Evolutionary conservation across 2,113 vertebrate species (phyloP).

Genomic region (Phoenicopterus ruber): DNA sequence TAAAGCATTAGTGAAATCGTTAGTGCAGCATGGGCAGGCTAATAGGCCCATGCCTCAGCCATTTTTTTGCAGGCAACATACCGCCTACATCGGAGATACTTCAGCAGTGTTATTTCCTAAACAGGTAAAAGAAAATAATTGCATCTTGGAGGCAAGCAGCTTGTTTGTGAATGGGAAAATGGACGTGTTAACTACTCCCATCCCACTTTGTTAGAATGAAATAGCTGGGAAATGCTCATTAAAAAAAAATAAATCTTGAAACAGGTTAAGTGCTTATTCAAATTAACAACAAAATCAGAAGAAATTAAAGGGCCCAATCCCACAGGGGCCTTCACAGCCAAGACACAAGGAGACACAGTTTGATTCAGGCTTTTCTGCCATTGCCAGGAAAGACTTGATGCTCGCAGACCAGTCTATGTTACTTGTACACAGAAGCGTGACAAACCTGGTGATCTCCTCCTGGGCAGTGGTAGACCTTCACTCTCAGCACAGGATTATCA

Average conservation of each 20-base stretch:
- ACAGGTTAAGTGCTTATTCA: not conserved
- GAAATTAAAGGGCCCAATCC: not conserved
- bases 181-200: not conserved
- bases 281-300: not conserved
- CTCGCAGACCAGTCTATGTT: not conserved
- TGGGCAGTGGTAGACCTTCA: not conserved
- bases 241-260: not conserved
- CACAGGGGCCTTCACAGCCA: not conserved
- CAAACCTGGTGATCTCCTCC: not conserved
- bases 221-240: not conserved
- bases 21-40: slow-evolving; percentile 41
- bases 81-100: not conserved
- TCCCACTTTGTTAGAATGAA: slow-evolving; percentile 4
- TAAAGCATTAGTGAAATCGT: slow-evolving; percentile 45
- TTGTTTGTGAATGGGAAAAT: slow-evolving; percentile 31
- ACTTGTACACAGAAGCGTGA: not conserved
- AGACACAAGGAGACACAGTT: not conserved
- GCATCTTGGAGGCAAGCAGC: not conserved
- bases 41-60: slow-evolving; percentile 24
- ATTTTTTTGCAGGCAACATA: slow-evolving; percentile 35
- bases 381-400: not conserved
- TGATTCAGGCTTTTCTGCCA: not conserved
- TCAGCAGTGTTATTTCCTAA: slow-evolving; percentile 9
- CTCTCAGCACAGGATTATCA: not conserved
- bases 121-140: slow-evolving; percentile 21